Evolutionary conservation across 1,140 invertebrate species (phyloP), one percentile per base, ranked within the genome.

Genomic region (Formica selysi): DNA sequence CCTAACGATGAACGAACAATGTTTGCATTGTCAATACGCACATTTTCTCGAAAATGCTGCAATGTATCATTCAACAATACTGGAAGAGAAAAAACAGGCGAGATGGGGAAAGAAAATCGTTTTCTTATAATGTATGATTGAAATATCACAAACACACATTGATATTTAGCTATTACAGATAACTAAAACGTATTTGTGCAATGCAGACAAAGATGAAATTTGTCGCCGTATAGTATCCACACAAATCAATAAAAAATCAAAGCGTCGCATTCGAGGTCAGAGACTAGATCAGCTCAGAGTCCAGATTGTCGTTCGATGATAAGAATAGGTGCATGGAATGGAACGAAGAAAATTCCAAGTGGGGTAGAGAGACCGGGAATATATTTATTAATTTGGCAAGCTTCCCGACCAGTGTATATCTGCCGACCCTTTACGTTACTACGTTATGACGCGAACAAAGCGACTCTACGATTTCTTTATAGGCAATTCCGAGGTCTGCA

Each of bases 381-480:
- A 93, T 95, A 95, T 95, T 95, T 95, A 95, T 95, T 95, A 95
- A 95, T 95, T 95, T 95, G 95, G 94, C 95, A 94, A 91, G 71
- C 89, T 88, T 93, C 93, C 94, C 93, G 91, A 87, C 86, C 61
- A 44, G 44, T 91, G 91, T 94, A 93, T 92, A 92, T 92, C 91
- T 89, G 68, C 86, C 87, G 86, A 90, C 89, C 86, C 91, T 90
- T 93, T 92, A 92, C 92, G 91, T 94, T 94, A 93, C 93, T 92
- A 92, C 93, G 94, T 95, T 95, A 95, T 95, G 94, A 94, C 93
- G 92, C 93, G 94, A 94, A 95, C 94, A 94, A 95, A 94, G 93
- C 93, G 93, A 94, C 90, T 93, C 89, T 88, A 86, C 93, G 93
- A 94, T 95, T 95, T 95, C 93, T 94, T 95, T 95, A 94, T 95